Base-by-base conservation (phyloP, 2,797 vertebrate genomes). In the Onychomys arenicola region DNA sequence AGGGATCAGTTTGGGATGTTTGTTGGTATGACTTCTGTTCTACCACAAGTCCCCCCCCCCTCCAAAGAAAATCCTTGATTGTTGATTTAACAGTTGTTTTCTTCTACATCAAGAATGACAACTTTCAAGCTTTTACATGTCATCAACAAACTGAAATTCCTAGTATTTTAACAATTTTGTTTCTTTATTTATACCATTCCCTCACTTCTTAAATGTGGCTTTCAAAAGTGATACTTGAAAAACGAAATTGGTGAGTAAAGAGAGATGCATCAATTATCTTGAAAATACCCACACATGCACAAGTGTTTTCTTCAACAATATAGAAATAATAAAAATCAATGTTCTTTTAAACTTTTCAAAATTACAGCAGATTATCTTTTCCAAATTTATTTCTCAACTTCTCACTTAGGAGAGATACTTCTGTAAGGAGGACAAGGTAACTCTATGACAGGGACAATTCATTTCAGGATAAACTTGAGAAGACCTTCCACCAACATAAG, bases 301-400 rank as follows among this genome's bases (percentile, higher is more conserved):
- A 89, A 16, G 4, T 46, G 69, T 85, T 9, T 73, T 82, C 37
- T 77, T 75, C 92, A 89, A 82, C 25, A 89, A 87, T 34, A 57
- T 12, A 59, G 23, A 85, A 95, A 92, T 95, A 75, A 91, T 95
- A 75, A 91, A 82, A 89, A 91, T 73, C 73, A n/a, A 29, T 2
- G 27, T 46, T 8, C 34, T 78, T 57, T 57, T 92, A 87, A 87
- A 80, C 61, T 92, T 73, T 92, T 95, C 14, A 69, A 77, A 34
- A 93, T 73, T 40, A 89, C 32, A 80, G n/a, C 19, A 91, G 57
- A 95, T 82, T 82, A 93, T 11, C 13, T 93, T 94, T 63, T 82
- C 19, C 25, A 46, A 95, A 93, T 69, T 94, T 77, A 63, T 83
- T 92, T 57, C 88, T 81, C 13, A 88, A 8, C 67, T 93, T 73